Evolutionary conservation across 2,113 vertebrate genomes (phyloP).

Genomic region (Bos indicus): DNA sequence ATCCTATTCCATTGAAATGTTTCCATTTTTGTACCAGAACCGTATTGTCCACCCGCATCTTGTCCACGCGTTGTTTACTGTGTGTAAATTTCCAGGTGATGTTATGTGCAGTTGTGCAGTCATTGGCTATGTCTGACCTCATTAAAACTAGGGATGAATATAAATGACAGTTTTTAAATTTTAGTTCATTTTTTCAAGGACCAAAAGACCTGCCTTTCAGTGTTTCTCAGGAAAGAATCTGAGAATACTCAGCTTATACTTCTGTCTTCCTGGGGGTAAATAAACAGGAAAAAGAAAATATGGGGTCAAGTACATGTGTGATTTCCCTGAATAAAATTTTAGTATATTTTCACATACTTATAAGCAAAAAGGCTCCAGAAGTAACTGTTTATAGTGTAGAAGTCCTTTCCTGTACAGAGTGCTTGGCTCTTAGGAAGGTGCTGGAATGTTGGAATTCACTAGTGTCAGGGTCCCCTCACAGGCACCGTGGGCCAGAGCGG

Average conservation of each 20-base stretch:
- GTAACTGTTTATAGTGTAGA: not conserved
- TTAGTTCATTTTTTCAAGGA: not conserved
- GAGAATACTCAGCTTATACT: not conserved
- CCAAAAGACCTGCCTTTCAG: not conserved
- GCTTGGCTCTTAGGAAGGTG: not conserved
- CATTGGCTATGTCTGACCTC: not conserved
- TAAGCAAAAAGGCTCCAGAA: not conserved
- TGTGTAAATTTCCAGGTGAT: fast-evolving
- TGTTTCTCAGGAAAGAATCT: not conserved
- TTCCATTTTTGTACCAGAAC: not conserved
- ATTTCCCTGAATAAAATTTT: not conserved
- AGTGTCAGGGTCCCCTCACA: fast-evolving
- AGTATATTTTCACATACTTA: not conserved
- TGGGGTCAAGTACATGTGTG: not conserved
- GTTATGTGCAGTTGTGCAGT: not conserved
- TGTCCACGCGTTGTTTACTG: fast-evolving
- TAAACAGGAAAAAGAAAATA: not conserved
- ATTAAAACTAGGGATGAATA: not conserved
- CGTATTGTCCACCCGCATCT: fast-evolving
- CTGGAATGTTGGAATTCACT: fast-evolving
- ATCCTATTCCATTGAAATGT: not conserved
- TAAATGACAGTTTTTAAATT: not conserved
- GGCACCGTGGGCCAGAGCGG: fast-evolving
- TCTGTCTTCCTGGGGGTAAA: not conserved
- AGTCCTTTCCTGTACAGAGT: fast-evolving